Conservation (phyloP, 2,888 invertebrate species). For the Apamea crenata region DNA sequence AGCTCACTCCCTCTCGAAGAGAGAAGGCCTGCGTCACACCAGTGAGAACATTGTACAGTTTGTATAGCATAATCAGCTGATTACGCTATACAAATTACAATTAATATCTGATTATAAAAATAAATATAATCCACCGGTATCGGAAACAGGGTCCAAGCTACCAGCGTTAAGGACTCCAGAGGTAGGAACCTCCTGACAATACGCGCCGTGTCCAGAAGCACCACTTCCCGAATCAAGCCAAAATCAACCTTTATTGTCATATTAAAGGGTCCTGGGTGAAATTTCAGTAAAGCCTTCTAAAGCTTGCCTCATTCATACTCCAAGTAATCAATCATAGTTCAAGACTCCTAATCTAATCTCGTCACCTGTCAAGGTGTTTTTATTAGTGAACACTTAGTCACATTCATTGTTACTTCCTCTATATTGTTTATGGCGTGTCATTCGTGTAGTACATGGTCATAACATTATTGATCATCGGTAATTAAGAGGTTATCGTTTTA, state of each 20-base stretch:
- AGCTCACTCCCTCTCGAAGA: no score
- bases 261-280: background rate
- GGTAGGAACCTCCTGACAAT: background rate
- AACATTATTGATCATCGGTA: constrained; percentile 40
- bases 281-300: background rate
- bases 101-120: background rate
- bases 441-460: constrained; percentile 41
- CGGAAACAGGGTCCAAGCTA: background rate
- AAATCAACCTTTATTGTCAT: background rate
- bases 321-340: background rate
- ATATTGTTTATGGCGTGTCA: constrained; percentile 51
- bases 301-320: constrained; percentile 25
- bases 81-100: background rate
- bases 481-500: constrained; percentile 34
- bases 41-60: background rate
- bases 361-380: constrained; percentile 60
- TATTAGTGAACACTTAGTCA: constrained; percentile 49
- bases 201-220: background rate
- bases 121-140: background rate
- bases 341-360: constrained; percentile 51
- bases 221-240: background rate
- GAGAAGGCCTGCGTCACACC: no score
- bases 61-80: no score
- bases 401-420: constrained; percentile 57
- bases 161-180: background rate